These are phyloP conservation scores for Ctenopoma multispine DNA, from an alignment of 2,797 vertebrate species.

Conservation along the genomic window DNA sequence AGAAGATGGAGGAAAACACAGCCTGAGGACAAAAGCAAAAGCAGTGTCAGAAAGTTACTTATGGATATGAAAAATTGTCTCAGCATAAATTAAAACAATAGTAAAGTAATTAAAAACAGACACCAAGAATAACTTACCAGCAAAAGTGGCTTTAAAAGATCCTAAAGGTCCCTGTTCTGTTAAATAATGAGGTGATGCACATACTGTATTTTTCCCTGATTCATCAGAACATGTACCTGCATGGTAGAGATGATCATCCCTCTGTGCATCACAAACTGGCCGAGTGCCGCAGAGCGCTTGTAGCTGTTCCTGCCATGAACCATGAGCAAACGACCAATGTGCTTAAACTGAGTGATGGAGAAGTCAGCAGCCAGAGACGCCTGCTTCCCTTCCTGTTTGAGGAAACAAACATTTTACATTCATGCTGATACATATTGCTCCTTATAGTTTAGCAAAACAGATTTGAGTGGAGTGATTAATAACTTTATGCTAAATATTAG, in stretches of 20 bases:
- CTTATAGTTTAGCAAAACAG: neutral
- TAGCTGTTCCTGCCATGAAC: constrained; percentile 99
- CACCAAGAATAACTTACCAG: neutral
- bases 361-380: constrained; percentile 98
- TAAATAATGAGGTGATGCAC: neutral
- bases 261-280: constrained; percentile 98
- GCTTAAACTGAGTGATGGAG: constrained; percentile 95
- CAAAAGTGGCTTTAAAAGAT: neutral
- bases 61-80: constrained; percentile 6
- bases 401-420: constrained; percentile 1
- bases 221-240: constrained; percentile 86
- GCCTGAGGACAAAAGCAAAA: constrained; percentile 82
- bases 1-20: constrained; percentile 98
- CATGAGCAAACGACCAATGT: constrained; percentile 96
- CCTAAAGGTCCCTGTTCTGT: neutral
- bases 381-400: constrained; percentile 93
- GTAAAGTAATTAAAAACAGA: constrained; percentile 1
- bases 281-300: constrained; percentile 96
- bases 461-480: neutral
- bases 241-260: constrained; percentile 99
- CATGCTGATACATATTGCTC: neutral
- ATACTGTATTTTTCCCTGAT: neutral
- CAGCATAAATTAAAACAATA: neutral
- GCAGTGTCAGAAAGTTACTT: neutral
- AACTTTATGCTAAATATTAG: neutral